phyloP scores from a whole-genome alignment of 2,797 vertebrate species.

The Falco rusticolus region DNA sequence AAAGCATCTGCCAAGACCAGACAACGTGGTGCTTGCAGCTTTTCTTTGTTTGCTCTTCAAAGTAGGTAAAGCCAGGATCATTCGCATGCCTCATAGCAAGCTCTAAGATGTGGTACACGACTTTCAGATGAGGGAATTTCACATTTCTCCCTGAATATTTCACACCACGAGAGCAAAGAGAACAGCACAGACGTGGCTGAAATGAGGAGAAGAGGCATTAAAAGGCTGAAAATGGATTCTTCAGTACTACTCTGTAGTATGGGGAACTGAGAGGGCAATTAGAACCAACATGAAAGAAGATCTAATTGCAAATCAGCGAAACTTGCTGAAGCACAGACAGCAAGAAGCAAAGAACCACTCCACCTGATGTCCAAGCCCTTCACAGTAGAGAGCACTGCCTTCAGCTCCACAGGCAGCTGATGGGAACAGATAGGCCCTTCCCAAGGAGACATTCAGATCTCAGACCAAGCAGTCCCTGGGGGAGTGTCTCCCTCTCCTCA shows the following conservation, averaged over 20 bases:
- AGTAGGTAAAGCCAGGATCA: slow-evolving; percentile 44
- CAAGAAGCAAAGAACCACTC: background rate
- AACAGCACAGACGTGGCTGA: background rate
- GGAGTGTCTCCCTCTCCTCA: background rate
- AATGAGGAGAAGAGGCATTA: background rate
- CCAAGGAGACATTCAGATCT: background rate
- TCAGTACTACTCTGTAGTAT: background rate
- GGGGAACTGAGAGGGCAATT: background rate
- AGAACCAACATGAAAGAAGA: slow-evolving; percentile 7
- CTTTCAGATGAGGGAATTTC: slow-evolving; percentile 34
- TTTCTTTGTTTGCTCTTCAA: slow-evolving; percentile 45
- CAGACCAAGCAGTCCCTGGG: background rate
- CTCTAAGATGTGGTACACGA: slow-evolving; percentile 46
- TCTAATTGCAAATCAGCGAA: background rate
- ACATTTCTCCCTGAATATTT: slow-evolving; percentile 38
- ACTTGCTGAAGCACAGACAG: background rate
- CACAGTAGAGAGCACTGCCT: background rate
- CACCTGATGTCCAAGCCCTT: background rate
- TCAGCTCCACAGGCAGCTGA: background rate
- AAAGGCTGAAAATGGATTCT: background rate
- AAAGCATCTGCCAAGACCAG: slow-evolving; percentile 44
- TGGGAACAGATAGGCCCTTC: background rate
- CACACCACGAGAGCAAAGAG: background rate
- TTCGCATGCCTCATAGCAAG: slow-evolving; percentile 28
- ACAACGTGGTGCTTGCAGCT: slow-evolving; percentile 12